Conservation (phyloP, 1,140 invertebrate species). For the Monomorium pharaonis region DNA sequence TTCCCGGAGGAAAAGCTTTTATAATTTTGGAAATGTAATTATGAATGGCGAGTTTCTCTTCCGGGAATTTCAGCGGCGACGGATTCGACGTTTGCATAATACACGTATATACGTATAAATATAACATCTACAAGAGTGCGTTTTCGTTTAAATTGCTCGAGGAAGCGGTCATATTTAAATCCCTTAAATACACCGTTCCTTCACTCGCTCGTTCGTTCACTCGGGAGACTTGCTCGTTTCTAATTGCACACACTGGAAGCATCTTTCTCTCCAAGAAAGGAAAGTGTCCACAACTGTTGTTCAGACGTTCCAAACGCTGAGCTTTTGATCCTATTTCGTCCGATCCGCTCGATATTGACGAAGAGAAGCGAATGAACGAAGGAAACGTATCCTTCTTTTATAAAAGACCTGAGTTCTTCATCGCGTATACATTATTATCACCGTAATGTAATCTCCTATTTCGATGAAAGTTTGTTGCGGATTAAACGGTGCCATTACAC, state of each 20-base stretch:
- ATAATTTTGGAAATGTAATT: background rate
- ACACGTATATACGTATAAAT: conserved; percentile 68
- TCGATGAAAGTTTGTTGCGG: background rate
- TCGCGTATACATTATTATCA: background rate
- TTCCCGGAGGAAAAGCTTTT: conserved; percentile 46
- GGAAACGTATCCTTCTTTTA: background rate
- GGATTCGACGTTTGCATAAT: conserved; percentile 20
- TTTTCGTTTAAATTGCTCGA: conserved; percentile 32
- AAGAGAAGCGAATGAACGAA: background rate
- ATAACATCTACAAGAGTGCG: conserved; percentile 69
- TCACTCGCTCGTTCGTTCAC: conserved; percentile 18
- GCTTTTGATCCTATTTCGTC: background rate
- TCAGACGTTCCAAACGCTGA: conserved; percentile 56
- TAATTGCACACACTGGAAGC: conserved; percentile 79
- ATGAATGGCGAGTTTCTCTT: conserved; percentile 32
- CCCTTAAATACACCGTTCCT: conserved; percentile 75
- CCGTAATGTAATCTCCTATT: background rate
- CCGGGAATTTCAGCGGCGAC: conserved; percentile 35
- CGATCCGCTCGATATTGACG: background rate
- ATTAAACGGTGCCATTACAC: background rate
- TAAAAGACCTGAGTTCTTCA: background rate
- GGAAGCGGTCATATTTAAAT: conserved; percentile 75
- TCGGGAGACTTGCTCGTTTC: conserved; percentile 7
- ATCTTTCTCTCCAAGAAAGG: conserved; percentile 80
- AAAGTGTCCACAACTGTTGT: conserved; percentile 72